Base-by-base conservation (phyloP, 2,797 vertebrate genomes). In the Tolypeutes matacus region DNA sequence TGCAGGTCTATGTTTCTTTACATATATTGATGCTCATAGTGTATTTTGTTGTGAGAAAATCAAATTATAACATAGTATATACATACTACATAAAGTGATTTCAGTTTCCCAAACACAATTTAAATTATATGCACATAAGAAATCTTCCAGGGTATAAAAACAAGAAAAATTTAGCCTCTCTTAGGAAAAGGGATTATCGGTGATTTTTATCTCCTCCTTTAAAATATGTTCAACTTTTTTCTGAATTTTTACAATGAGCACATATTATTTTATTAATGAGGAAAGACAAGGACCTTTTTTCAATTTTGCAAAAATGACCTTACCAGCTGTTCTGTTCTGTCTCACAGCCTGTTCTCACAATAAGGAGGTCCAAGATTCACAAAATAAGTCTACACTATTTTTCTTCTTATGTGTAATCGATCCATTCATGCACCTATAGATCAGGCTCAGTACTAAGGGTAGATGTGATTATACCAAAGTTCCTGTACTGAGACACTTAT, bases 181-280 rank as follows among this genome's bases (percentile, higher is more conserved):
- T 93, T 67, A 62, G 39, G 67, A 56, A 96, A 85, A 87, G 14
- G 46, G 34, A 90, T 88, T 75, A 88, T 31, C 49, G 25, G 51
- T 83, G 46, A 81, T 58, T 96, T 95, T 95, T 95, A 81, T 89
- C 91, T 91, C 58, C 49, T 58, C 78, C 53, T n/a, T 89, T 95
- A 93, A 96, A 92, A 82, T 76, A 85, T 72, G 81, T 94, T 95
- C 23, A 81, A 65, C 39, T 95, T 91, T 93, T 96, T 97, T 23
- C 39, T 87, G 85, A 64, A 82, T 67, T 93, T 96, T 87, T 86
- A 85, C 70, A 87, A 80, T 12, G 20, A 91, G 34, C 2, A 7
- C 53, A 81, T 58, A 91, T 60, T 80, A 76, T 49, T 77, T 93
- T 93, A 85, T 84, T 91, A 94, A 95, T 91, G 58, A 95, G 90